Evolutionary conservation across 2,797 vertebrate genomes (phyloP), one percentile per base, ranked within the genome.

Genomic region (Ibycter americanus): DNA sequence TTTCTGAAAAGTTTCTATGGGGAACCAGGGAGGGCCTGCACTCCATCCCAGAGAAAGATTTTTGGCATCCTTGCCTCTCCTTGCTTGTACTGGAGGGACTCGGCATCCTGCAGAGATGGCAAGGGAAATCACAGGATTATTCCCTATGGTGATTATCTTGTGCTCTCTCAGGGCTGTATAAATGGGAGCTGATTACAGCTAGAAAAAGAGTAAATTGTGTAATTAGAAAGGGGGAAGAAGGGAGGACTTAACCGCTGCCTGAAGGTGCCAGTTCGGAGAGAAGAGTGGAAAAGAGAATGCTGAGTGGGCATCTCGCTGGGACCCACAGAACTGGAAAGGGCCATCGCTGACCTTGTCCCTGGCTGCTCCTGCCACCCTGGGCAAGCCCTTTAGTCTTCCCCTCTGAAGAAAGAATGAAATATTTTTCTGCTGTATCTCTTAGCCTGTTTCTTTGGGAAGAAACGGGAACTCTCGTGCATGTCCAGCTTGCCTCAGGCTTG

Each of bases 171-270:
- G 88, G 90, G 86, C 88, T 89, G 66, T 59, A 73, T 87, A 97
- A 97, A 96, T 91, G 88, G 93, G 83, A 94, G 59, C 73, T 96
- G 96, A 97, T 97, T 94, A 96, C 83, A 90, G 88, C 68, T 58
- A 96, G 84, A 95, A 95, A 92, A 93, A 71, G 87, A 94, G 84
- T 92, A 94, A 96, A 93, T 95, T 94, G 78, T 93, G 93, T 96
- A 96, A 96, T 97, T 97, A 96, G 91, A 87, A 76, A 83, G 67
- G 12, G 44, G 31, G 47, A 92, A 73, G 70, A 68, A 18, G 14
- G 51, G 63, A 59, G 59, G 51, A 71, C 34, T 95, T 63, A 87
- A 89, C 52, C 78, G 94, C 89, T 87, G 67, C 40, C 29, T 93
- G 74, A 87, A 89, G 49, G 67, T 89, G 89, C 34, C 62, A 61